These are phyloP conservation scores for Lepidostoma basale DNA, from an alignment of 1,140 invertebrate species.

Conservation along the genomic window DNA sequence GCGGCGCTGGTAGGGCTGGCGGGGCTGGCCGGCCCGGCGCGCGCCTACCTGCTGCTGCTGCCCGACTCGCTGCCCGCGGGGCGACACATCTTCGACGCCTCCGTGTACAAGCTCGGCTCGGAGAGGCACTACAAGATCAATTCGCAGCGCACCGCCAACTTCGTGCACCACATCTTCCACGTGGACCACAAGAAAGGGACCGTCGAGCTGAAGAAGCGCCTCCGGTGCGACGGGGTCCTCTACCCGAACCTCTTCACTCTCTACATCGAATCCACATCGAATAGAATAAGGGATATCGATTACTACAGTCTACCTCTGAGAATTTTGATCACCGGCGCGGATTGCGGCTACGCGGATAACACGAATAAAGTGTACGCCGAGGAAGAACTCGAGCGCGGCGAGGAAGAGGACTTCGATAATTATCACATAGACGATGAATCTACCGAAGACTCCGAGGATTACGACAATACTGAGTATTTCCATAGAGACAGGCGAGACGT, in stretches of 20 bases:
- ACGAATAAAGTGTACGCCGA: slow-evolving; percentile 50
- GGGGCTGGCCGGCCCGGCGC: background rate
- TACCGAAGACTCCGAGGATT: slow-evolving; percentile 52
- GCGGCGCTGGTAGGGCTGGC: slow-evolving; percentile 3
- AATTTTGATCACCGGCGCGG: slow-evolving; percentile 76
- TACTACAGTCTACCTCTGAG: slow-evolving; percentile 83
- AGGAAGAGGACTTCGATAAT: slow-evolving; percentile 52
- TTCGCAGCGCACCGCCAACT: slow-evolving; percentile 76
- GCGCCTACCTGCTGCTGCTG: slow-evolving; percentile 72
- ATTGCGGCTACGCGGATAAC: slow-evolving; percentile 62
- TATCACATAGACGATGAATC: slow-evolving; percentile 60
- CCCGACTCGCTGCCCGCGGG: slow-evolving; percentile 71
- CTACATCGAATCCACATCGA: slow-evolving; percentile 84
- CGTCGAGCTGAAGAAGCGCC: slow-evolving; percentile 71
- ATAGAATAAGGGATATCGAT: slow-evolving; percentile 76
- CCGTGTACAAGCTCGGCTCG: slow-evolving; percentile 76
- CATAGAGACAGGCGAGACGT: slow-evolving; percentile 56
- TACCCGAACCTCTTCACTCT: slow-evolving; percentile 85
- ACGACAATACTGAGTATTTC: slow-evolving; percentile 51
- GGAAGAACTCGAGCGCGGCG: slow-evolving; percentile 29
- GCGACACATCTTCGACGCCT: slow-evolving; percentile 77
- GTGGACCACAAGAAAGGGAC: slow-evolving; percentile 76
- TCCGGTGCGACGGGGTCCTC: slow-evolving; percentile 80
- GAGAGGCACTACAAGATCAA: slow-evolving; percentile 78
- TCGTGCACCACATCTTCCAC: slow-evolving; percentile 76